A percentile compares a stretch with the other conserved stretches of the same genome.
Evolutionary conservation across 2,888 invertebrate genomes (phyloP).

Genomic region (Zhuqinia jingwanae): DNA sequence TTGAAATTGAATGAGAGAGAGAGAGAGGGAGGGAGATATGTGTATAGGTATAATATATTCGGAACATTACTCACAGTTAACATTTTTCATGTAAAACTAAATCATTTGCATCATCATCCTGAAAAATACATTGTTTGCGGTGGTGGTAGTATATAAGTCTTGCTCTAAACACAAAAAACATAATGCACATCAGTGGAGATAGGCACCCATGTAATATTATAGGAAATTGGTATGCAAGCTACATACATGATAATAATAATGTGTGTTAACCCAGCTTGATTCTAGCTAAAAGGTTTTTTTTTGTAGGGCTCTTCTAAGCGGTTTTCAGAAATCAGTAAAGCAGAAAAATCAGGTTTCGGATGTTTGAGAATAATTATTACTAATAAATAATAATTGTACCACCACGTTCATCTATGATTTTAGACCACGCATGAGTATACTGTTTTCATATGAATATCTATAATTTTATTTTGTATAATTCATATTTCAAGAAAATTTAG

Average conservation of each 20-base stretch:
- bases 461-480: too few relatives aligned
- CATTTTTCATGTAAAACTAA: neutral
- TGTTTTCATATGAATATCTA: too few relatives aligned
- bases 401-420: neutral
- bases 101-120: neutral
- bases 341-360: conserved; percentile 34
- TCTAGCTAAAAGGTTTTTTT: too few relatives aligned
- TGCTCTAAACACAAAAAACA: neutral
- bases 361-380: too few relatives aligned
- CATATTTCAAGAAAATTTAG: too few relatives aligned
- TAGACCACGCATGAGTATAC: too few relatives aligned
- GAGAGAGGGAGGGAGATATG: neutral
- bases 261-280: neutral
- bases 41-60: neutral
- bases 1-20: neutral
- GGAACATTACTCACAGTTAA: conserved; percentile 1
- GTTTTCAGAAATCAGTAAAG: conserved; percentile 48
- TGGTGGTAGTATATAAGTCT: too few relatives aligned
- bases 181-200: neutral
- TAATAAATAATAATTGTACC: too few relatives aligned
- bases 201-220: neutral
- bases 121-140: too few relatives aligned
- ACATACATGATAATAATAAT: neutral
- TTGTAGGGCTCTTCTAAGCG: neutral
- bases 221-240: neutral